phyloP scores from a whole-genome alignment of 1,140 invertebrate genomes.

The Drosophila santomea region DNA sequence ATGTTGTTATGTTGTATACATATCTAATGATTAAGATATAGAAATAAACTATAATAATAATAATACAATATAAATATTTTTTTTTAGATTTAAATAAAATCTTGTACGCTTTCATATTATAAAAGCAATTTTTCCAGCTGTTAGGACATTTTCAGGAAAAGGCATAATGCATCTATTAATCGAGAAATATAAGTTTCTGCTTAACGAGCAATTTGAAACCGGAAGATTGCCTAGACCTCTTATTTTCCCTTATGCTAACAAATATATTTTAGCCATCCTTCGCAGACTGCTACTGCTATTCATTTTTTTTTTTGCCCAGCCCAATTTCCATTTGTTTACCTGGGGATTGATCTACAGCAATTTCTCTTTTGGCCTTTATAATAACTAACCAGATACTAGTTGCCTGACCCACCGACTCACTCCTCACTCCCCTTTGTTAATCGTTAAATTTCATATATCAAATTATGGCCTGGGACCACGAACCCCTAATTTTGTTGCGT shows the following conservation, averaged over 20 bases:
- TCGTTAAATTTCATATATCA: constrained; percentile 63
- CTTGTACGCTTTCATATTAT: no score
- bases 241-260: background rate
- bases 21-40: no score
- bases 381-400: constrained; percentile 42
- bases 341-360: constrained; percentile 42
- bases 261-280: background rate
- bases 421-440: constrained; percentile 46
- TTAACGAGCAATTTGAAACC: background rate
- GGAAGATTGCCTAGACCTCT: background rate
- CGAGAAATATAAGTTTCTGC: background rate
- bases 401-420: constrained; percentile 26
- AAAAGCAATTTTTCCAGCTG: no score
- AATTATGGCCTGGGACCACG: constrained; percentile 57
- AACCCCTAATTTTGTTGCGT: constrained; percentile 76
- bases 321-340: constrained; percentile 51
- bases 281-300: background rate
- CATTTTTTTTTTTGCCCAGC: constrained; percentile 1
- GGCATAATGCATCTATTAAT: background rate
- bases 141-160: no score
- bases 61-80: no score
- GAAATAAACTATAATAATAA: no score
- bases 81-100: no score
- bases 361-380: constrained; percentile 67
- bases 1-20: no score